Conservation (phyloP, 1,140 invertebrate species). For the Saccostrea echinata region DNA sequence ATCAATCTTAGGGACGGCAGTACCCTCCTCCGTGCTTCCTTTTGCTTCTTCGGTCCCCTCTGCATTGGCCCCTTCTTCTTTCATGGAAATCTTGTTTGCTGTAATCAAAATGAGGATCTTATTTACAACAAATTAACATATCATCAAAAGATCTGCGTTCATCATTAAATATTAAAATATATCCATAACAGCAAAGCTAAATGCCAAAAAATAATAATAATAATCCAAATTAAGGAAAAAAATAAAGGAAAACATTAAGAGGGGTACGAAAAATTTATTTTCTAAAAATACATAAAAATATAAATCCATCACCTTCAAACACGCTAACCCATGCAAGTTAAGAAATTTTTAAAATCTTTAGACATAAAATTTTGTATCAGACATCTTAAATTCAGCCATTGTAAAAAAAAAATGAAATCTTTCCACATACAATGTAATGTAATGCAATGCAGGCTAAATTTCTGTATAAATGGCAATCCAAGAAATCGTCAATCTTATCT, state of each 20-base stretch:
- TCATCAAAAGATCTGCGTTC: neutral
- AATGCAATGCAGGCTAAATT: neutral
- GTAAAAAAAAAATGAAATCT: too few relatives aligned
- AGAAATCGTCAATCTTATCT: neutral
- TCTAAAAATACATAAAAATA: too few relatives aligned
- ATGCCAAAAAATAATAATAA: too few relatives aligned
- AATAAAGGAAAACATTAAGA: too few relatives aligned
- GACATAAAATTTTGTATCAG: too few relatives aligned
- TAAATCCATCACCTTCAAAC: neutral
- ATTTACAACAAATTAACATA: slow-evolving; percentile 9
- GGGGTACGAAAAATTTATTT: too few relatives aligned
- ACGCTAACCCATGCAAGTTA: neutral
- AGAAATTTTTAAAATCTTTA: neutral
- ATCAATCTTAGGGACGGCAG: slow-evolving; percentile 3
- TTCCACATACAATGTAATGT: too few relatives aligned
- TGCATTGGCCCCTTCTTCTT: slow-evolving; percentile 11
- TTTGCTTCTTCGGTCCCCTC: neutral
- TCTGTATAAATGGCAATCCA: neutral
- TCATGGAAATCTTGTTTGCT: slow-evolving; percentile 10
- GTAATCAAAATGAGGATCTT: slow-evolving; percentile 33
- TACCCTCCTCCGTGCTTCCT: neutral
- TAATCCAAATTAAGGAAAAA: too few relatives aligned
- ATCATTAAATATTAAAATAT: neutral
- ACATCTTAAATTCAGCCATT: too few relatives aligned
- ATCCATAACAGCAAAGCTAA: neutral